These are phyloP conservation scores for Drosophila subobscura DNA, from an alignment of 1,140 invertebrate species.

Conservation along the genomic window DNA sequence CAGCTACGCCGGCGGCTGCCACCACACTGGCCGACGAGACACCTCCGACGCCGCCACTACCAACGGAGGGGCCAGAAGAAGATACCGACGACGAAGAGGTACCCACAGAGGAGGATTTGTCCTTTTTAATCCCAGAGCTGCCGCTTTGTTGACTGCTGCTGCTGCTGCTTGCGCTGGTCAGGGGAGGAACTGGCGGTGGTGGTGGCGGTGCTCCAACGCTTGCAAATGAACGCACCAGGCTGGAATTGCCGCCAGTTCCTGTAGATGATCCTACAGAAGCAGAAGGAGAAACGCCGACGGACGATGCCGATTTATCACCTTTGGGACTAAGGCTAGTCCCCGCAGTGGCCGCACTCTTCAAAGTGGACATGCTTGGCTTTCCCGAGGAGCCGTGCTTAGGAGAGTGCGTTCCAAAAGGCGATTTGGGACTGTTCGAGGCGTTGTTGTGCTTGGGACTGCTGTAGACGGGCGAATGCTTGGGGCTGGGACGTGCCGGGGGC, in stretches of 20 bases:
- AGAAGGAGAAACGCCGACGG: constrained; percentile 23
- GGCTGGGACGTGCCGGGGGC: constrained; percentile 87
- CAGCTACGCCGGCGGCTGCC: constrained; percentile 39
- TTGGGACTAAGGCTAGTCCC: constrained; percentile 83
- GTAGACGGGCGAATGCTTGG: constrained; percentile 90
- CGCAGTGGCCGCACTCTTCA: constrained; percentile 89
- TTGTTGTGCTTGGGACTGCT: constrained; percentile 89
- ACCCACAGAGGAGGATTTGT: constrained; percentile 23
- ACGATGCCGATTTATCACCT: constrained; percentile 71
- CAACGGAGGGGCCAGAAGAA: constrained; percentile 12
- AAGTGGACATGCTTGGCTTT: constrained; percentile 93
- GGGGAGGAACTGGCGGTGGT: constrained; percentile 58
- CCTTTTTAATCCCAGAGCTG: constrained; percentile 35
- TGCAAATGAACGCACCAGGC: constrained; percentile 55
- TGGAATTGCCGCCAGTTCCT: constrained; percentile 35
- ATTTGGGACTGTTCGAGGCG: constrained; percentile 86
- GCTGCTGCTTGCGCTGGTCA: constrained; percentile 31
- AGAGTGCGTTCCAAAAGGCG: constrained; percentile 86
- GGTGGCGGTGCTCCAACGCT: constrained; percentile 44
- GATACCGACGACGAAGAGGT: constrained; percentile 27
- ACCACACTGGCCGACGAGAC: constrained; percentile 49
- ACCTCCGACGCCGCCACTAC: constrained; percentile 1
- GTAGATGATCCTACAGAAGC: constrained; percentile 8
- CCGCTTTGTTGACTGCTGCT: constrained; percentile 1
- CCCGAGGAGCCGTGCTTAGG: constrained; percentile 90